phyloP scores from a whole-genome alignment of 2,888 invertebrate species.

The Nudaria mundana region DNA sequence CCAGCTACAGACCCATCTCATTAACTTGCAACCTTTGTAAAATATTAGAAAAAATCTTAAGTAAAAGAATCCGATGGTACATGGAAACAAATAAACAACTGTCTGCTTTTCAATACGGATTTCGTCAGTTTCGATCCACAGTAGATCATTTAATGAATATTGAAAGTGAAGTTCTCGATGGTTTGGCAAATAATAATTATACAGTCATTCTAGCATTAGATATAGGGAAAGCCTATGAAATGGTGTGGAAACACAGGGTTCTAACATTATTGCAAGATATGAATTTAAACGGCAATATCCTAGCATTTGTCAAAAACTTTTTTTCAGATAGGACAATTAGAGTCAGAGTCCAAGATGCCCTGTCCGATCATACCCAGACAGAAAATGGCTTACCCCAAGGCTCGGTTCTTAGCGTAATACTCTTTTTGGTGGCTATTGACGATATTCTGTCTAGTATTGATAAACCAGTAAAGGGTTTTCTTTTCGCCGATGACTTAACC shows the following conservation, averaged over 20 bases:
- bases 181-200: conserved; percentile 13
- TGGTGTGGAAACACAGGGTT: conserved; percentile 18
- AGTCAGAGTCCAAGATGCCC: not conserved
- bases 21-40: conserved; percentile 15
- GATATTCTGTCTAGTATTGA: not conserved
- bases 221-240: conserved; percentile 13
- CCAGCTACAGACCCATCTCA: conserved; percentile 20
- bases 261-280: not conserved
- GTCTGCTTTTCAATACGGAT: conserved; percentile 16
- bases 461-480: not conserved
- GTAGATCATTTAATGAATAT: conserved; percentile 7
- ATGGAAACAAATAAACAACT: conserved; percentile 4
- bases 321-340: not conserved
- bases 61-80: conserved; percentile 15
- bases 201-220: conserved; percentile 13
- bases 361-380: not conserved
- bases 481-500: not conserved
- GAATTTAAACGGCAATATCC: not conserved
- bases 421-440: conserved; percentile 14
- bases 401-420: conserved; percentile 11
- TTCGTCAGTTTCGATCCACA: conserved; percentile 15
- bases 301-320: conserved; percentile 2
- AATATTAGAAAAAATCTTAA: conserved; percentile 18
- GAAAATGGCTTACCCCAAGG: conserved; percentile 7
- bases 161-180: too few species aligned